Percentiles rank a stretch among this genome's conserved stretches.
These are phyloP conservation scores for Ramazzottius varieornatus DNA, from an alignment of 2,888 invertebrate species.

Conservation along the genomic window DNA sequence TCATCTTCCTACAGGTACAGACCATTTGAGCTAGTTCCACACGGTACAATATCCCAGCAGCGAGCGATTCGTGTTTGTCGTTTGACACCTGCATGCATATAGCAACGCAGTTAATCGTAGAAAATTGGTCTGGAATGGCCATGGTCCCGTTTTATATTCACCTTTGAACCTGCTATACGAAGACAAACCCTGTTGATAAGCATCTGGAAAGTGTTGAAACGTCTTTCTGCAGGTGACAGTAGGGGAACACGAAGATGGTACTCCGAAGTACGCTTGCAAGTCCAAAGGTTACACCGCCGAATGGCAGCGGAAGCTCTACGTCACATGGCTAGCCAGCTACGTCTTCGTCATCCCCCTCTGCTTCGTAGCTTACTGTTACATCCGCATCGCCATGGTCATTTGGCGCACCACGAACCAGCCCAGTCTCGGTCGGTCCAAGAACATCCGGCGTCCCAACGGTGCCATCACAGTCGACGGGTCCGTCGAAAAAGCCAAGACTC, in stretches of 20 bases:
- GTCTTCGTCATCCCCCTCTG: constrained; percentile 23
- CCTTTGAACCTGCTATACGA: no score
- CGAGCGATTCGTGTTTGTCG: no score
- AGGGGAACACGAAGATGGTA: constrained; percentile 17
- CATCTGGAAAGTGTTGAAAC: no score
- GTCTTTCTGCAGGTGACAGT: constrained; percentile 13
- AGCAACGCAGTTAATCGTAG: no score
- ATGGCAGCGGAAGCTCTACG: constrained; percentile 25
- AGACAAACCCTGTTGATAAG: no score
- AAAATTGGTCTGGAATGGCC: no score
- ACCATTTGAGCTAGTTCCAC: no score
- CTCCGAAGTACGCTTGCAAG: constrained; percentile 18
- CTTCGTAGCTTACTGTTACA: constrained; percentile 24
- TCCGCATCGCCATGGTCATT: constrained; percentile 23
- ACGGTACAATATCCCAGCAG: no score
- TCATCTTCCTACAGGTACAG: constrained; percentile 21
- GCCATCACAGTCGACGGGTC: not conserved
- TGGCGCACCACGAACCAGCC: constrained; percentile 12
- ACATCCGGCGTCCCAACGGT: not conserved
- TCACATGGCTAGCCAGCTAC: constrained; percentile 24
- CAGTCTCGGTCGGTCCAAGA: not conserved
- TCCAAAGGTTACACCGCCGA: constrained; percentile 22
- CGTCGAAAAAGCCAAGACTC: constrained; percentile 20
- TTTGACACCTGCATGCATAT: no score
- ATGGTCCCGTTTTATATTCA: no score